These are phyloP conservation scores for Oreortyx pictus DNA, from an alignment of 2,797 vertebrate species.

Conservation along the genomic window DNA sequence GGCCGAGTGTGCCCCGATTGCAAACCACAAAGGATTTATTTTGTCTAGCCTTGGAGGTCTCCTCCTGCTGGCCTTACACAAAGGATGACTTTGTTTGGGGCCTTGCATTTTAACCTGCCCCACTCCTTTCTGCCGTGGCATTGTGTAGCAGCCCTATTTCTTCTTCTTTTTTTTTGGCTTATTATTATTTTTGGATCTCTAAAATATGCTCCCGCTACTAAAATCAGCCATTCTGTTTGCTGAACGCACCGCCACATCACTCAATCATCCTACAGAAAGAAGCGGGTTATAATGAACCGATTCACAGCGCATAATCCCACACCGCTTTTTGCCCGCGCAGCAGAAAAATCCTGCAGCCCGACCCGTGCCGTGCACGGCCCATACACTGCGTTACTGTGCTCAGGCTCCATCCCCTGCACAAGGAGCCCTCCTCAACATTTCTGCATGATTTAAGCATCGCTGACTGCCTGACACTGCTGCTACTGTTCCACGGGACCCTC, in stretches of 20 bases:
- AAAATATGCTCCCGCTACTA: not conserved
- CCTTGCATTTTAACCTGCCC: not conserved
- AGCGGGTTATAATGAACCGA: not conserved
- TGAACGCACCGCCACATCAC: not conserved
- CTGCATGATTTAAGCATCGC: not conserved
- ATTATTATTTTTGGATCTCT: conserved; percentile 2
- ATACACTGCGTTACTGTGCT: not conserved
- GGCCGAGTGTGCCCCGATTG: not conserved
- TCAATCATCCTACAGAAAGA: conserved; percentile 20
- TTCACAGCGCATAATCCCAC: conserved; percentile 24
- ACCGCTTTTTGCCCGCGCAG: not conserved
- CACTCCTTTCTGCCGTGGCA: not conserved
- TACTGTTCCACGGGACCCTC: not conserved
- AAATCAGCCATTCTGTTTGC: not conserved
- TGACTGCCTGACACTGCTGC: not conserved
- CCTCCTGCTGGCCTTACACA: not conserved
- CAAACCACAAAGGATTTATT: not conserved
- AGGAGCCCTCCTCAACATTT: not conserved
- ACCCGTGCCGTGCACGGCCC: not conserved
- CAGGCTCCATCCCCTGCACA: not conserved
- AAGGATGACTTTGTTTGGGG: not conserved
- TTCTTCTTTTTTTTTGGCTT: not conserved
- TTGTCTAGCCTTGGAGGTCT: not conserved
- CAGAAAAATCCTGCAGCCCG: conserved; percentile 31
- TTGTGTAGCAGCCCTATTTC: not conserved